phyloP scores from a whole-genome alignment of 2,888 invertebrate species.

The Orgyia antiqua region DNA sequence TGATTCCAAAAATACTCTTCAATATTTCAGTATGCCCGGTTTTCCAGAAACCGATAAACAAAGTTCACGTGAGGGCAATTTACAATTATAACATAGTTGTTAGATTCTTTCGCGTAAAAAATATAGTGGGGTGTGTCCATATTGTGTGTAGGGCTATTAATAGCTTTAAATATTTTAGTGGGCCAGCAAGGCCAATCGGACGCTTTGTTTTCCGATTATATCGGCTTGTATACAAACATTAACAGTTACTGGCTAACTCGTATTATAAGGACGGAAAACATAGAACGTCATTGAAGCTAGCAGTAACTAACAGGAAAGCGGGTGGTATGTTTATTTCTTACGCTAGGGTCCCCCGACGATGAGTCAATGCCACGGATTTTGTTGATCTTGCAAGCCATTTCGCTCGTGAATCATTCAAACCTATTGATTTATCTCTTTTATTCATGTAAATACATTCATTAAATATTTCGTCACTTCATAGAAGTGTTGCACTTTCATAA shows the following conservation, averaged over 20 bases:
- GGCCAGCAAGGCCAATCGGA: slow-evolving; percentile 31
- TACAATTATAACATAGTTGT: background rate
- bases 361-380: slow-evolving; percentile 16
- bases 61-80: slow-evolving; percentile 20
- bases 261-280: no score
- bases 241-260: no score
- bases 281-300: slow-evolving; percentile 7
- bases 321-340: slow-evolving; percentile 15
- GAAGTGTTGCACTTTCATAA: no score
- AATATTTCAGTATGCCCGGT: slow-evolving; percentile 9
- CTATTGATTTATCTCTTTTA: no score
- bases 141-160: slow-evolving; percentile 10
- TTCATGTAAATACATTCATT: no score
- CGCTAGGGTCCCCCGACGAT: slow-evolving; percentile 11
- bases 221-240: slow-evolving; percentile 13
- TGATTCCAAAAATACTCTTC: slow-evolving; percentile 1
- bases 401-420: slow-evolving; percentile 23
- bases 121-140: slow-evolving; percentile 11
- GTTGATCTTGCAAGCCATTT: slow-evolving; percentile 18
- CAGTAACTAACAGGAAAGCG: slow-evolving; percentile 15
- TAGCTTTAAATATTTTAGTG: slow-evolving; percentile 26
- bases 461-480: no score
- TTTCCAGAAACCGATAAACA: slow-evolving; percentile 9
- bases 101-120: slow-evolving; percentile 12
- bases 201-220: slow-evolving; percentile 17